Percentiles rank a stretch among this genome's conserved stretches.
Conservation (phyloP, 2,113 vertebrate species). For the Daboia siamensis region DNA sequence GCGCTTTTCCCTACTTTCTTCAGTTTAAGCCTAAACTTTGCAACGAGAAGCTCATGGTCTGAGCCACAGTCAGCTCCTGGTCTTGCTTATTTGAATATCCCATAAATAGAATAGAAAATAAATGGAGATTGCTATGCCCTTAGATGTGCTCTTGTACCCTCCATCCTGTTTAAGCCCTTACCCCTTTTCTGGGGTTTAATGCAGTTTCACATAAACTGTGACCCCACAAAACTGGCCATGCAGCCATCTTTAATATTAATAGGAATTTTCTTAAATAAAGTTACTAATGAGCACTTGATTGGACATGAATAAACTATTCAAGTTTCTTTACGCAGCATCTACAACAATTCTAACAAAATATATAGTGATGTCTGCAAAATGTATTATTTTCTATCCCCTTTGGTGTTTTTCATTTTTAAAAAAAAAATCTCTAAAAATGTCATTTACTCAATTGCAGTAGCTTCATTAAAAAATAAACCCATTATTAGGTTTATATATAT, state of each 20-base stretch:
- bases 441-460: constrained; percentile 34
- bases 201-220: not conserved
- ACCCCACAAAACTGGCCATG: not conserved
- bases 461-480: constrained; percentile 19
- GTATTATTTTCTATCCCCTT: constrained; percentile 20
- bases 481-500: constrained; percentile 13
- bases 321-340: constrained; percentile 32
- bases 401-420: constrained; percentile 27
- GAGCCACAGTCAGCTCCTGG: too few relatives aligned
- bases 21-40: too few relatives aligned
- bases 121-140: not conserved
- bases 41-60: too few relatives aligned
- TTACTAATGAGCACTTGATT: not conserved
- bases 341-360: constrained; percentile 13
- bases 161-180: not conserved
- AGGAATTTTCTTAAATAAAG: not conserved
- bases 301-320: not conserved
- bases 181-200: not conserved
- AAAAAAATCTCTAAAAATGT: not conserved
- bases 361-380: constrained; percentile 7
- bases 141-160: not conserved
- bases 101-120: not conserved
- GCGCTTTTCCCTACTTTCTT: too few relatives aligned
- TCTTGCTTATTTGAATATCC: not conserved
- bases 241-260: not conserved